Base-by-base conservation (phyloP, 53 echinoderm and acorn worm genomes). In the Henricia sp. region DNA sequence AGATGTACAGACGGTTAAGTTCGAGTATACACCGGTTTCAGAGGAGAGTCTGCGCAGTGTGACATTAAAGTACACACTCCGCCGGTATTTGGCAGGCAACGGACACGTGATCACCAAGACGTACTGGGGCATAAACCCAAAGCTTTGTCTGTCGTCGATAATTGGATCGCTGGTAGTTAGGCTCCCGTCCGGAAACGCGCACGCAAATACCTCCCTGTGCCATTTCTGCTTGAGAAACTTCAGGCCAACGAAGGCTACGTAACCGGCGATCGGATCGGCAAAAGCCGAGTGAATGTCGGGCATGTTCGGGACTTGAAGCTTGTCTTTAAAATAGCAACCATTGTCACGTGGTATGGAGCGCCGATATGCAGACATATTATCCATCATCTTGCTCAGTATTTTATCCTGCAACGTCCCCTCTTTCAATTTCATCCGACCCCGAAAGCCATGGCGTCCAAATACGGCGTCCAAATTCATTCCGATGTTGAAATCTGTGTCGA, bases 121-220 rank as follows among this genome's bases (percentile, higher is more conserved):
- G 40, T 90, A 93, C 27, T 93, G 93, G 0, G 90, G 87, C 52
- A 93, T 70, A 38, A 64, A 84, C 23, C 93, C 93, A 44, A 90
- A 84, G 27, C 90, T 93, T 17, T 51, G 56, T 9, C 63, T 84
- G 54, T 93, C 93, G 34, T 90, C 83, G 5, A 93, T 57, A 27
- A 93, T 64, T 13, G 74, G 84, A 48, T 87, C 59, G 56, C 78
- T 71, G 5, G 21, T 25, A 8, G 62, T 83, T 4, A 13, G 37
- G 37, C 73, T 39, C 0, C 54, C 88, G 60, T 88, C 68, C 16
- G 70, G 77, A 72, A 62, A 88, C 16, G 72, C 83, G 24, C 82
- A 83, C 9, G 40, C 40, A 69, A 82, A 88, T 9, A 6, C 27
- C 37, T 67, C 50, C 42, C 0, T 50, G 82, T 75, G 65, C 83